Evolutionary conservation across 2,113 vertebrate genomes (phyloP), one percentile per base, ranked within the genome.

Genomic region (Hipposideros armiger): DNA sequence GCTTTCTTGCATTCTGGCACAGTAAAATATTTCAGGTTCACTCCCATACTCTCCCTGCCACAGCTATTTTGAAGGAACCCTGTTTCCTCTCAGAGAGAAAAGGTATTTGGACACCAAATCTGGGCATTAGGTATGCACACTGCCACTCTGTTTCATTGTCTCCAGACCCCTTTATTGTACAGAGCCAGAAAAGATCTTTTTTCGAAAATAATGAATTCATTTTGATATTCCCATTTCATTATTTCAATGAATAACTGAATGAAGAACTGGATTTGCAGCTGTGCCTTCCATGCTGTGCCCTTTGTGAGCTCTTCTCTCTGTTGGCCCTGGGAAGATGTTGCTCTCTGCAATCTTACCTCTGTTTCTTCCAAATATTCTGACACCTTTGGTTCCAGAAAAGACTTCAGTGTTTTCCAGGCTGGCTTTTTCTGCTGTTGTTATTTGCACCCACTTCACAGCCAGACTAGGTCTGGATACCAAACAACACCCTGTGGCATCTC

Each of bases 81-180:
- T 50, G 1, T 85, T 96, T 76, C 6, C 14, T 95, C 81, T 83
- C 22, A 80, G 36, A 74, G 17, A 64, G 17, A 93, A 91, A 86
- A 83, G 50, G 4, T 50, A 77, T 78, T 90, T 94, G 80, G 47
- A 73, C 58, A 92, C 58, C 77, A 96, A 82, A 92, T 97, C 24
- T 81, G 58, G 32, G 16, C 36, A 93, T 95, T 85, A 52, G 17
- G 5, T 58, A 56, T 87, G 70, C 7, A 86, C 83, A 78, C 1
- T 87, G 58, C 28, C 47, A 56, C 58, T 78, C 47, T 4, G 20
- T 52, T 9, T 89, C 60, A 54, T 14, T 90, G 60, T 85, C 52
- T 95, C 32, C 54, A 92, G 72, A 82, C 54, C 52, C 15, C 42
- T 87, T 70, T 58, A 85, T 22, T 94, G 47, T 22, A 90, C 24